Evolutionary conservation across 2,797 vertebrate genomes (phyloP).

Genomic region (Anabas testudineus): DNA sequence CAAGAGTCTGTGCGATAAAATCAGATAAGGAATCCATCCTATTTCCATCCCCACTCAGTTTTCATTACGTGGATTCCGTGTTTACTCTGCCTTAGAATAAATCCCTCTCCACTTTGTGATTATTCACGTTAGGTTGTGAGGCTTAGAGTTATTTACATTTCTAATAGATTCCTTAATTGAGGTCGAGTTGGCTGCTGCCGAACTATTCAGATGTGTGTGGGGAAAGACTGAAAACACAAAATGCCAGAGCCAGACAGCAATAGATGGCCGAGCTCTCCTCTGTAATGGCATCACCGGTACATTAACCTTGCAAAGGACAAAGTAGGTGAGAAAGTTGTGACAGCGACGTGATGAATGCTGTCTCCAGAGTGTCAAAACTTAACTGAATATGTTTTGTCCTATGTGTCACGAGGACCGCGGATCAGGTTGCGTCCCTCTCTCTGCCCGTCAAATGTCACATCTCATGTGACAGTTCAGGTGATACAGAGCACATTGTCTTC

Average conservation of each 20-base stretch:
- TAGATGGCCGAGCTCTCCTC: slow-evolving; percentile 15
- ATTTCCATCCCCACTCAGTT: slow-evolving; percentile 30
- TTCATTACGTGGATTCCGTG: slow-evolving; percentile 52
- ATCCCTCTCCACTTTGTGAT: slow-evolving; percentile 65
- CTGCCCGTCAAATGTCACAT: slow-evolving; percentile 53
- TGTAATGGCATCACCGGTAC: slow-evolving; percentile 38
- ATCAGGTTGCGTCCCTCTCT: slow-evolving; percentile 26
- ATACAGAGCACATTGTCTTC: slow-evolving; percentile 5
- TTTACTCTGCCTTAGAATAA: slow-evolving; percentile 73
- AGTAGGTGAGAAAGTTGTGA: slow-evolving; percentile 55
- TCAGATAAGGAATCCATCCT: slow-evolving; percentile 9
- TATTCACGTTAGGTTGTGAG: slow-evolving; percentile 75
- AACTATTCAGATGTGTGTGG: slow-evolving; percentile 26
- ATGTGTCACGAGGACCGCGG: slow-evolving; percentile 21
- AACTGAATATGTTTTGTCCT: slow-evolving; percentile 45
- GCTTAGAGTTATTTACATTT: slow-evolving; percentile 81
- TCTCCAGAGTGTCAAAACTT: slow-evolving; percentile 54
- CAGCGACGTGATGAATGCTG: slow-evolving; percentile 59
- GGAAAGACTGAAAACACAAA: slow-evolving; percentile 16
- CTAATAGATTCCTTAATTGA: slow-evolving; percentile 84
- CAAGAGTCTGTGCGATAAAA: slow-evolving; percentile 14
- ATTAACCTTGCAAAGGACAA: slow-evolving; percentile 70
- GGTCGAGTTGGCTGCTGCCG: slow-evolving; percentile 71
- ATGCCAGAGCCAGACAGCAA: slow-evolving; percentile 9
- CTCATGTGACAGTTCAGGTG: slow-evolving; percentile 17